Evolutionary conservation across 2,113 vertebrate species (phyloP).

Genomic region (Neodon shergylaensis): DNA sequence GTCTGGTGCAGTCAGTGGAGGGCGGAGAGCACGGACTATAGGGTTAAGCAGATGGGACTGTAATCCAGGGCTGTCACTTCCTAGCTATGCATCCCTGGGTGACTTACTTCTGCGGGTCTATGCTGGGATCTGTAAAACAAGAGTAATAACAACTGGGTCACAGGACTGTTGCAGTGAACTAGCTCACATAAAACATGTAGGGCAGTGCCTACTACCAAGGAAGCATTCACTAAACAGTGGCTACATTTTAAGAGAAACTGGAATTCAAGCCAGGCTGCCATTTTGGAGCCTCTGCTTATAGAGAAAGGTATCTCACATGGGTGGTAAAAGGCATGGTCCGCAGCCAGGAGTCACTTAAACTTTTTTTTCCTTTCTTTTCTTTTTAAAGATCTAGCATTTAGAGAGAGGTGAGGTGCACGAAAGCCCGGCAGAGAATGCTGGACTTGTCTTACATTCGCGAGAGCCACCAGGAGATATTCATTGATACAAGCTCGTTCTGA

Average conservation of each 20-base stretch:
- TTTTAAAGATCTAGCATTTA: constrained; percentile 29
- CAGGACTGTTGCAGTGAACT: neutral
- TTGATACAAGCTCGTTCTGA: neutral
- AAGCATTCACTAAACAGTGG: neutral
- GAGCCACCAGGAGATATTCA: neutral
- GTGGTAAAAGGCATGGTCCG: neutral
- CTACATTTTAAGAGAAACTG: constrained; percentile 16
- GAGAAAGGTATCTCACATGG: neutral
- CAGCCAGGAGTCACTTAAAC: neutral
- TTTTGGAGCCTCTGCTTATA: neutral
- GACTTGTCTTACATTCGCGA: neutral
- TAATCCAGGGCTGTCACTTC: neutral
- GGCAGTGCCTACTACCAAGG: neutral
- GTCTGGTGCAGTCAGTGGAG: neutral
- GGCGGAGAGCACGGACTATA: neutral
- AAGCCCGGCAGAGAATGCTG: neutral
- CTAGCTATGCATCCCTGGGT: neutral
- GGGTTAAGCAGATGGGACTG: neutral
- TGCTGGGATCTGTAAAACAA: constrained; percentile 32
- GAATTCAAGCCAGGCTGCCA: neutral
- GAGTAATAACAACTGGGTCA: neutral
- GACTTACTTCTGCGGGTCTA: neutral
- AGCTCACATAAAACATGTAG: constrained; percentile 3
- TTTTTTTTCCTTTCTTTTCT: neutral
- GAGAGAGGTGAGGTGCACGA: neutral